These are phyloP conservation scores for Drosophila triauraria DNA, from an alignment of 1,140 invertebrate species.

Conservation along the genomic window DNA sequence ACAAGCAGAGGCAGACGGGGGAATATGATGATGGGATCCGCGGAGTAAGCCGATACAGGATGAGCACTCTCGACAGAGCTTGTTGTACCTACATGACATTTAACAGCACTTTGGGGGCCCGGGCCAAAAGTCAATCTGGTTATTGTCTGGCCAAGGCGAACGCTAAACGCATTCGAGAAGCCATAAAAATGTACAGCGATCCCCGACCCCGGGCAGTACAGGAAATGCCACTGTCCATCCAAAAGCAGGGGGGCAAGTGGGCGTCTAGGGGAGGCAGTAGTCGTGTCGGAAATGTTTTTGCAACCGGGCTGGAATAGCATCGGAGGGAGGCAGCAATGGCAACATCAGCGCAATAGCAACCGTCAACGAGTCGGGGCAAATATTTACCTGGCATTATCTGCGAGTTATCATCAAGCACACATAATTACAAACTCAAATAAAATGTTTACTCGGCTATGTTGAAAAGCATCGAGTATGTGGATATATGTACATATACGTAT, in stretches of 20 bases:
- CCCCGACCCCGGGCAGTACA: conserved; percentile 39
- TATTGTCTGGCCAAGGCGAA: conserved; percentile 61
- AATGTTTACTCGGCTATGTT: conserved; percentile 80
- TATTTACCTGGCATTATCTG: conserved; percentile 79
- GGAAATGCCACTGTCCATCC: conserved; percentile 64
- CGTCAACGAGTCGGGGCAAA: conserved; percentile 45
- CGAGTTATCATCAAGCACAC: conserved; percentile 77
- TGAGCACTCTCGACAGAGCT: conserved; percentile 13
- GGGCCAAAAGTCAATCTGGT: conserved; percentile 77
- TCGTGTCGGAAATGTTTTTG: conserved; percentile 70
- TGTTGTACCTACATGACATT: conserved; percentile 68
- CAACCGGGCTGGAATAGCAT: conserved; percentile 37
- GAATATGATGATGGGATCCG: conserved; percentile 9
- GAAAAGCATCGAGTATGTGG: conserved; percentile 53
- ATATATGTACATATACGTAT: conserved; percentile 18
- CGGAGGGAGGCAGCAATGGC: background rate
- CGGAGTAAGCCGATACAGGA: conserved; percentile 22
- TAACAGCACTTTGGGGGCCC: conserved; percentile 53
- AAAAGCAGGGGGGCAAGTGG: conserved; percentile 22
- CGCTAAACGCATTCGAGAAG: conserved; percentile 66
- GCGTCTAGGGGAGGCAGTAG: conserved; percentile 34
- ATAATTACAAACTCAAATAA: conserved; percentile 81
- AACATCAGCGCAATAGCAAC: conserved; percentile 35
- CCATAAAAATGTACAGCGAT: conserved; percentile 68
- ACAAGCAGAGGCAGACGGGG: background rate